Evolutionary conservation across 2,888 invertebrate species (phyloP), one percentile per base, ranked within the genome.

Genomic region (Iselma pallidipennis): DNA sequence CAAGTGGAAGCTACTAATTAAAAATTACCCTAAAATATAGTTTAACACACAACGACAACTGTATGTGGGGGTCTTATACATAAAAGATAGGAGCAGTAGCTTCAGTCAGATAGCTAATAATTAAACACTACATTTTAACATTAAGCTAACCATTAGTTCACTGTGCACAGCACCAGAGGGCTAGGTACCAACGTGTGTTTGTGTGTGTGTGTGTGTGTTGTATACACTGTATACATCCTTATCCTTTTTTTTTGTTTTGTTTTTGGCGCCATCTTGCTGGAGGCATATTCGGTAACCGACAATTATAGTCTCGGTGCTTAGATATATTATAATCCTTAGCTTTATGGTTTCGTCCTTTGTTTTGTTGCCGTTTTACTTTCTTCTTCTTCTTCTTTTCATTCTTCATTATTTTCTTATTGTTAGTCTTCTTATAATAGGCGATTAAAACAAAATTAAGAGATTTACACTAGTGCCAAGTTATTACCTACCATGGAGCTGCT

Each of bases 261-360:
- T 80, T 80, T 78, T 80, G 80, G 80, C 80, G 80, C 80, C 80
- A 80, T 80, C 76, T 78, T 73, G 79, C 80, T 75, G 59, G 69
- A 59, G 78, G 80, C 77, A 65, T 63, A 70, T 70, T 69, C 71
- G 67, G 74, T 71, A 78, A 76, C 79, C 75, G 66, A 77, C 79
- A 80, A 80, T 80, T 80, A 80, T 76, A 72, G 76, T 76, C 77
- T 77, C 76, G 69, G 74, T 76, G 71, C 75, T 73, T 77, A 78
- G 78, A 79, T 78, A 78, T 78, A 79, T 78, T 76, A 76, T 77
- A 66, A 68, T 71, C 68, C 70, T 66, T 66, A 59, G 64, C 61
- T 64, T 61, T 64, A 57, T 65, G 61, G 65, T 60, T 58, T 66
- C 61, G 63, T 64, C 62, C 59, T 65, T 68, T 62, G 58, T 61